phyloP scores from a whole-genome alignment of 2,888 invertebrate genomes.

The Tridacna gigas region DNA sequence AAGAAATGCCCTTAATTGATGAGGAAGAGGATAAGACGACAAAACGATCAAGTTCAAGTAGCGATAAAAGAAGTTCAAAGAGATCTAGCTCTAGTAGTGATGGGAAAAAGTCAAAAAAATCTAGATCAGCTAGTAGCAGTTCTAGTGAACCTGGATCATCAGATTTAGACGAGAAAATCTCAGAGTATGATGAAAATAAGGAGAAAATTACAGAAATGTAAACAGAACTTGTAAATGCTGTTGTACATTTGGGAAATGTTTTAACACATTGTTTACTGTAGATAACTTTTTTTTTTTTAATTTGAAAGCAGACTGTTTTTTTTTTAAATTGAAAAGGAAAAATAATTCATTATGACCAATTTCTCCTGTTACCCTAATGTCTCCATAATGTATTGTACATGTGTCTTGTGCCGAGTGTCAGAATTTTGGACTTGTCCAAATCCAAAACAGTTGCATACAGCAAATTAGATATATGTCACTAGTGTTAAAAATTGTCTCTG shows the following conservation, averaged over 20 bases:
- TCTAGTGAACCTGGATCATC: conserved; percentile 3
- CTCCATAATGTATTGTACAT: too few species aligned
- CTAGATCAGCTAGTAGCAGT: conserved; percentile 7
- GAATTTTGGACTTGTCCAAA: too few species aligned
- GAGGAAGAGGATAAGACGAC: conserved; percentile 15
- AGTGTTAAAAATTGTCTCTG: too few species aligned
- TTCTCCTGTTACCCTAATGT: too few species aligned
- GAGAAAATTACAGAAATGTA: conserved; percentile 35
- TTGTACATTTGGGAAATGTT: too few species aligned
- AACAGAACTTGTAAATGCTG: background rate
- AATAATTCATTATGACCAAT: too few species aligned
- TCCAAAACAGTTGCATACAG: too few species aligned
- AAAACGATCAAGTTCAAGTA: conserved; percentile 20
- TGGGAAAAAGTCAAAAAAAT: conserved; percentile 19
- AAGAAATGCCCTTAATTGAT: background rate
- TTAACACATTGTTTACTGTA: background rate
- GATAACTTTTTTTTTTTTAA: too few species aligned
- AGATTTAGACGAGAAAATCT: conserved; percentile 8
- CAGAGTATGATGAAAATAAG: conserved; percentile 29
- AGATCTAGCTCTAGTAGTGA: conserved; percentile 18
- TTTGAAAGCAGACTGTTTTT: too few species aligned
- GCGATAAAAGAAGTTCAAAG: conserved; percentile 27
- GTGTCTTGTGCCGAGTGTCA: too few species aligned
- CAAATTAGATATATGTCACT: too few species aligned
- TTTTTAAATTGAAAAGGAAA: too few species aligned